These are phyloP conservation scores for Poecile montanus DNA, from an alignment of 2,797 vertebrate genomes.

Conservation along the genomic window DNA sequence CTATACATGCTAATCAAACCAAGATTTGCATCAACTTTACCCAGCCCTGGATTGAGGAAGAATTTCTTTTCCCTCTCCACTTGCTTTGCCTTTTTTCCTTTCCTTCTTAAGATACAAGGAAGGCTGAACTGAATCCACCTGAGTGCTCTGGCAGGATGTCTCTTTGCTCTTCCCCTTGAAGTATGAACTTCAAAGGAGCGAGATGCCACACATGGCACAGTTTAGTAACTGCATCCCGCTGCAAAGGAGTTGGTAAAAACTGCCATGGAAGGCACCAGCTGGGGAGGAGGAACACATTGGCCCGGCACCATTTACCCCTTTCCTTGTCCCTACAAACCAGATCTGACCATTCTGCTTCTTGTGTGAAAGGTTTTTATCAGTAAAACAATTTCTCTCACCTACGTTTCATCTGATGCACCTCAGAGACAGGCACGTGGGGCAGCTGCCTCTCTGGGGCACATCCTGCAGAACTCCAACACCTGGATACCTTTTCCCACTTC, in stretches of 20 bases:
- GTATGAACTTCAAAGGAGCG: background rate
- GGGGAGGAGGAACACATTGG: background rate
- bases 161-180: background rate
- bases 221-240: background rate
- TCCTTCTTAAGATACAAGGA: background rate
- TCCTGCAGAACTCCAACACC: background rate
- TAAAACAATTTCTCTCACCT: background rate
- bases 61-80: background rate
- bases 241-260: background rate
- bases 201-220: background rate
- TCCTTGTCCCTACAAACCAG: background rate
- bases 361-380: background rate
- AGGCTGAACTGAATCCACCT: background rate
- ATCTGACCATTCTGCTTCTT: background rate
- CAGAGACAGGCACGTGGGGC: background rate
- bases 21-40: background rate
- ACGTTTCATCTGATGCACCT: background rate
- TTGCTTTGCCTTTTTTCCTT: background rate
- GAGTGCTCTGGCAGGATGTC: background rate
- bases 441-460: background rate
- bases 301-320: background rate
- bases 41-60: background rate
- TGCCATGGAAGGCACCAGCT: background rate
- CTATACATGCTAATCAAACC: background rate
- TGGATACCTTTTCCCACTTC: background rate